Evolutionary conservation across 2,797 vertebrate species (phyloP).

Genomic region (Gymnocypris eckloni): DNA sequence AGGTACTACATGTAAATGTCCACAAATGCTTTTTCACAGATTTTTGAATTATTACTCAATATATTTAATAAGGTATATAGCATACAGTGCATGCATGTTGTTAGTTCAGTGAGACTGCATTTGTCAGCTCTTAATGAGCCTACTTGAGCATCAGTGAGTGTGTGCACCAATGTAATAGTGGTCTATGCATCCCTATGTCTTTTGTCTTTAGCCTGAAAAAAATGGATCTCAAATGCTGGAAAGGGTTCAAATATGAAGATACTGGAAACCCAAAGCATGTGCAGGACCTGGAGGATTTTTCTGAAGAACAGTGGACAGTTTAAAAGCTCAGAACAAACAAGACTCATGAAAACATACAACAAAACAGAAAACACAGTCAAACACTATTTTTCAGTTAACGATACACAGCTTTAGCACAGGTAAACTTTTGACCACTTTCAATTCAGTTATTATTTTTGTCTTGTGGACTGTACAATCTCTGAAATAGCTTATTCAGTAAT

Average conservation of each 20-base stretch:
- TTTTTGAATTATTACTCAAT: neutral
- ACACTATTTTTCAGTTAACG: neutral
- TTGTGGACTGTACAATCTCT: neutral
- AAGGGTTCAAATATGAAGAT: neutral
- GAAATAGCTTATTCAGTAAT: neutral
- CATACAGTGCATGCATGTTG: neutral
- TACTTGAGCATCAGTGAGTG: neutral
- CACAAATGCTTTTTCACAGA: neutral
- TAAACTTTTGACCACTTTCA: neutral
- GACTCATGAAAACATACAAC: neutral
- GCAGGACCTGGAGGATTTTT: neutral
- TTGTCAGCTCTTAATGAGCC: neutral
- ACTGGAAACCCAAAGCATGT: neutral
- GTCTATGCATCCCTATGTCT: neutral
- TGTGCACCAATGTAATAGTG: neutral
- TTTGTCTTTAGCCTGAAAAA: neutral
- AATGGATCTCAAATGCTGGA: neutral
- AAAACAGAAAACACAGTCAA: neutral
- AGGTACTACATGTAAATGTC: neutral
- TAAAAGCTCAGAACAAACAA: conserved; percentile 5
- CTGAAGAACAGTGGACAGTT: neutral
- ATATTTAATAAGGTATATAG: neutral
- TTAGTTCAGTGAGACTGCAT: neutral
- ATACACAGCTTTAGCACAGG: neutral
- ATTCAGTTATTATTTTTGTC: neutral